These are phyloP conservation scores for Clivina fossor DNA, from an alignment of 2,888 invertebrate species.

Conservation along the genomic window DNA sequence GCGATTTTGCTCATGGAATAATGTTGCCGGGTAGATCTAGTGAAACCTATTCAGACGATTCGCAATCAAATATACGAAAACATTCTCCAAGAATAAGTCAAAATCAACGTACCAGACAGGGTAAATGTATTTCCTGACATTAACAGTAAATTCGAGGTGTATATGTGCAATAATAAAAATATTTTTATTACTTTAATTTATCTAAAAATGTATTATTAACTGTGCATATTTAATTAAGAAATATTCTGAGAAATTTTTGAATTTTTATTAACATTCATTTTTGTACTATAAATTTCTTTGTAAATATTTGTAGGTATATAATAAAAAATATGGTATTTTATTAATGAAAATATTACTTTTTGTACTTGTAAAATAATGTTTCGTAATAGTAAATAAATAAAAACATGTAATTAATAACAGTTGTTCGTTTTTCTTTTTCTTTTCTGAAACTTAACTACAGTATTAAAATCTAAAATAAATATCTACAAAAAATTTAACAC, in stretches of 20 bases:
- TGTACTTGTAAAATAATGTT: too few species aligned
- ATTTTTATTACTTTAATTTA: too few species aligned
- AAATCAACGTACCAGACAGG: constrained; percentile 23
- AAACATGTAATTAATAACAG: too few species aligned
- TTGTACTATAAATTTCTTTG: neutral
- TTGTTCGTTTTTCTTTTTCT: too few species aligned
- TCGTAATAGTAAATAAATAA: too few species aligned
- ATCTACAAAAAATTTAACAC: too few species aligned
- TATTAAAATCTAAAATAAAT: too few species aligned
- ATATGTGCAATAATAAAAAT: constrained; percentile 1
- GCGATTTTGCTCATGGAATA: constrained; percentile 72
- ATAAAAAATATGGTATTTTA: too few species aligned
- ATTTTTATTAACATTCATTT: neutral
- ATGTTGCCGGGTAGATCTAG: constrained; percentile 55
- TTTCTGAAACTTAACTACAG: too few species aligned
- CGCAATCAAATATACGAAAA: constrained; percentile 44
- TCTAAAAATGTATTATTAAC: constrained; percentile 3
- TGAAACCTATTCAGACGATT: constrained; percentile 59
- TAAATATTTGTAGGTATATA: neutral
- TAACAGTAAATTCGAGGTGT: neutral
- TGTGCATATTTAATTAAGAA: neutral
- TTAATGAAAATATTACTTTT: too few species aligned
- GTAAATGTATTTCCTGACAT: constrained; percentile 30
- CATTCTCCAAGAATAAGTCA: constrained; percentile 43
- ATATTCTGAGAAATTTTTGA: too few species aligned